Percentiles rank a stretch among this genome's conserved stretches.
Conservation (phyloP, 2,113 vertebrate species). For the Mesoclemmys tuberculata region DNA sequence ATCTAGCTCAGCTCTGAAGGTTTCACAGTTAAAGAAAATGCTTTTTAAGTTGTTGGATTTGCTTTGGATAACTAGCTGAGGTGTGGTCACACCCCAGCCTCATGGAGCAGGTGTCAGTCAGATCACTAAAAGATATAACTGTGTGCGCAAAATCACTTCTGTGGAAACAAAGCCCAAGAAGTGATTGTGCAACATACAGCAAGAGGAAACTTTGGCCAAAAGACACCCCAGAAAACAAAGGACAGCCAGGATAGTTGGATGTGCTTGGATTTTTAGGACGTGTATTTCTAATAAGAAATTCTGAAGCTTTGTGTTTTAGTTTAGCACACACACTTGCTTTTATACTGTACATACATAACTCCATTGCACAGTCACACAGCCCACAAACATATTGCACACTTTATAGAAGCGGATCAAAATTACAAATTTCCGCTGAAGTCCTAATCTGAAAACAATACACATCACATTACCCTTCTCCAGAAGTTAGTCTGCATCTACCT, state of each 20-base stretch:
- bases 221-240: fast-evolving
- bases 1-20: neutral
- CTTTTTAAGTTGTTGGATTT: constrained; percentile 20
- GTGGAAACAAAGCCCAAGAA: neutral
- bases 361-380: fast-evolving
- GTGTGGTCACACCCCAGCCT: neutral
- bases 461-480: fast-evolving
- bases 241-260: neutral
- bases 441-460: neutral
- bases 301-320: neutral
- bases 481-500: neutral
- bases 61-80: neutral
- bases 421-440: neutral
- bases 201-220: neutral
- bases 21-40: neutral
- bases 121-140: neutral
- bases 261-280: fast-evolving
- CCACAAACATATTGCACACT: neutral
- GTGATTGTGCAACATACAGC: neutral
- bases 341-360: neutral
- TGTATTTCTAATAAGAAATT: neutral
- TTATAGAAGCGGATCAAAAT: neutral
- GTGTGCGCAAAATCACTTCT: too few relatives aligned
- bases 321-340: fast-evolving
- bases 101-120: fast-evolving